Conservation (phyloP, 2,113 vertebrate genomes). For the Stercorarius parasiticus region DNA sequence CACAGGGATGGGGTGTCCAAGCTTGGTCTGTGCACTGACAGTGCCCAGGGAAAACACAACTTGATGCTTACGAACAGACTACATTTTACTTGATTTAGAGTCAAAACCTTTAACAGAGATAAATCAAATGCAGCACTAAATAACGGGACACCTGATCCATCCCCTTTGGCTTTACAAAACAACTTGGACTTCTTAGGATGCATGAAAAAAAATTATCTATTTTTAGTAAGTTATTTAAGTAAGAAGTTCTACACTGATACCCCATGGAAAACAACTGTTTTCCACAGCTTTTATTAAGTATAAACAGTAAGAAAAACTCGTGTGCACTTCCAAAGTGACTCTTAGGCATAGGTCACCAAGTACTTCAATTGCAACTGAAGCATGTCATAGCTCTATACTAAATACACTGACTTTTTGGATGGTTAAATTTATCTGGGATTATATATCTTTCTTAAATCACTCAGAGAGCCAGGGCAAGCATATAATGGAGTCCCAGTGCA, state of each 20-base stretch:
- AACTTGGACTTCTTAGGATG: not conserved
- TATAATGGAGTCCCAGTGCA: not conserved
- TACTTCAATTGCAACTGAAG: not conserved
- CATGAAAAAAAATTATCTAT: not conserved
- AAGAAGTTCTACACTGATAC: not conserved
- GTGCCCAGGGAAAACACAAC: not conserved
- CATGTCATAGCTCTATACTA: not conserved
- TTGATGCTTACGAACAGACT: not conserved
- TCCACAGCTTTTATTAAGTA: not conserved
- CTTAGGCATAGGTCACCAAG: not conserved
- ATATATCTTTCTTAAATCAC: not conserved
- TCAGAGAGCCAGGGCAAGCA: not conserved
- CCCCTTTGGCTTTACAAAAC: not conserved
- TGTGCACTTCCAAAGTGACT: not conserved
- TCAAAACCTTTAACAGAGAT: not conserved
- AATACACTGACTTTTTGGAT: not conserved
- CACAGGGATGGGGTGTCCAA: not conserved
- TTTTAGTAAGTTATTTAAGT: not conserved
- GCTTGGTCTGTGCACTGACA: not conserved
- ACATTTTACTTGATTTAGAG: not conserved
- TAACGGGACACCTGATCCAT: not conserved
- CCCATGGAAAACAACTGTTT: not conserved
- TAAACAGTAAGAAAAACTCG: not conserved
- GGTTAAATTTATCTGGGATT: not conserved
- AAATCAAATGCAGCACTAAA: not conserved